Evolutionary conservation across 2,888 invertebrate species (phyloP).

Genomic region (Brenthis hecate): DNA sequence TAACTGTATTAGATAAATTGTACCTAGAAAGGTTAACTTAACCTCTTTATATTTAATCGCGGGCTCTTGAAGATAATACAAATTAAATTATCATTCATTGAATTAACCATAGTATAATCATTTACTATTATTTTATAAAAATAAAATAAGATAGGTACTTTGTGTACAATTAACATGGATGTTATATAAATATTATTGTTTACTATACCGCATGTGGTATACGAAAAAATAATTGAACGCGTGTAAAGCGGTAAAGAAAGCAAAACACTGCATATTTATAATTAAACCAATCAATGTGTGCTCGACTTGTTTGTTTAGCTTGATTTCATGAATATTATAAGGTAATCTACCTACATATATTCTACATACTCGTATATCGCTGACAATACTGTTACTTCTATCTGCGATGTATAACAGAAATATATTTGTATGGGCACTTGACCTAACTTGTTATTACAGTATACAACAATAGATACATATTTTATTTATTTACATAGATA

Average conservation of each 20-base stretch:
- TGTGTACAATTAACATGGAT: conserved; percentile 3
- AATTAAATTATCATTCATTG: too few species aligned
- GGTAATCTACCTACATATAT: background rate
- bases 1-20: too few species aligned
- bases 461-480: conserved; percentile 50
- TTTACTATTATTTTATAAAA: background rate
- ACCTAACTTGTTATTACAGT: conserved; percentile 4
- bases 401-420: background rate
- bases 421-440: conserved; percentile 6
- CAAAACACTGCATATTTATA: conserved; percentile 14
- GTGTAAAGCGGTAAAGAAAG: conserved; percentile 1
- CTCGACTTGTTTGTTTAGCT: background rate
- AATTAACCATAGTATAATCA: too few species aligned
- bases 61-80: too few species aligned
- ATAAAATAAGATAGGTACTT: background rate
- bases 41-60: too few species aligned
- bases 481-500: conserved; percentile 63
- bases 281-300: conserved; percentile 16
- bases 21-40: too few species aligned
- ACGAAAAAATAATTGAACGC: conserved; percentile 6
- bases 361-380: background rate
- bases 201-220: background rate
- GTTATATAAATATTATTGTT: conserved; percentile 14
- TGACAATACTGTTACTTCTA: conserved; percentile 9
- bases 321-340: conserved; percentile 5